A percentile compares a stretch with the other conserved stretches of the same genome.
These are phyloP conservation scores for Capreolus pygargus DNA, from an alignment of 2,113 vertebrate genomes.

Conservation along the genomic window DNA sequence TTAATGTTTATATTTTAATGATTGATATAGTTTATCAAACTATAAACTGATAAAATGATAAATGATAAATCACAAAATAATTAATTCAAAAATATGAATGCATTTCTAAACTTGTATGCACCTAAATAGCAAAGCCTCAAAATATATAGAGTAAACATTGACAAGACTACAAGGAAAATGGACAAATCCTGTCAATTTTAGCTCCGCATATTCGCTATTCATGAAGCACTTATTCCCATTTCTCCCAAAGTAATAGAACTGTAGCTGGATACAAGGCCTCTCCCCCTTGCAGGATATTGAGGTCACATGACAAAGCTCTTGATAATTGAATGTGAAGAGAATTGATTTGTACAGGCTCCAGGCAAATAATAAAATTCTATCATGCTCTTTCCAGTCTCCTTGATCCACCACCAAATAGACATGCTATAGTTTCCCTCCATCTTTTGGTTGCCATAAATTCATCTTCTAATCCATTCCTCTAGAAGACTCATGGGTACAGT, in stretches of 20 bases:
- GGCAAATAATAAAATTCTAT: constrained; percentile 31
- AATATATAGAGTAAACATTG: neutral
- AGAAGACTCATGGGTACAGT: neutral
- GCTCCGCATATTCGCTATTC: neutral
- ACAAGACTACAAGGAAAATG: neutral
- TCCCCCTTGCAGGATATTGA: neutral
- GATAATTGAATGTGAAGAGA: constrained; percentile 13
- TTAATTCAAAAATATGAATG: neutral
- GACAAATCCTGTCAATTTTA: neutral
- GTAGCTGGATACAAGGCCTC: neutral
- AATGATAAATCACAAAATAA: neutral
- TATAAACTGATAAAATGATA: neutral
- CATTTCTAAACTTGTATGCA: neutral
- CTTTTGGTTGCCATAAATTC: neutral
- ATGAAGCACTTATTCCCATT: neutral
- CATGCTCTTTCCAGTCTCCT: neutral
- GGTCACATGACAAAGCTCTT: neutral
- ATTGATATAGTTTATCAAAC: neutral
- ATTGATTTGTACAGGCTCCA: constrained; percentile 22
- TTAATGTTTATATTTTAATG: constrained; percentile 2
- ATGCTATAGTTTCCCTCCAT: neutral
- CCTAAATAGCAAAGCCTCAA: neutral
- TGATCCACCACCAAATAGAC: neutral
- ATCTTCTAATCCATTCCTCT: neutral
- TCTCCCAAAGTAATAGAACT: neutral